phyloP scores from a whole-genome alignment of 2,113 vertebrate species.

The Ellobius talpinus region DNA sequence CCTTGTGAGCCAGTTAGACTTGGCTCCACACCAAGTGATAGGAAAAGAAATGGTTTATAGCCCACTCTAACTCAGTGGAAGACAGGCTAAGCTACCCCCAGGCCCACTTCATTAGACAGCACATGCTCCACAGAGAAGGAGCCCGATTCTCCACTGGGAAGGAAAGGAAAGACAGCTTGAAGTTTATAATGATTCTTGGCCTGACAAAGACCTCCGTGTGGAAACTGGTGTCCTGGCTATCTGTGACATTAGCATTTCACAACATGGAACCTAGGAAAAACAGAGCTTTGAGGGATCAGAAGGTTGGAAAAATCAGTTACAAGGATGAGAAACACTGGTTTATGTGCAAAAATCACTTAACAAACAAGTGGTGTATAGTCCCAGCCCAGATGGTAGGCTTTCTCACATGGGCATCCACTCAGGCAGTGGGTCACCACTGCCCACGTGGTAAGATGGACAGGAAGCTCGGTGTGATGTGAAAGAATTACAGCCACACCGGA shows the following conservation, averaged over 20 bases:
- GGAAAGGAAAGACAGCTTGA: neutral
- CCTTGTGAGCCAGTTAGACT: neutral
- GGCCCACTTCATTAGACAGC: neutral
- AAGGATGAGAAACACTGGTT: neutral
- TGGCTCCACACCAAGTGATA: neutral
- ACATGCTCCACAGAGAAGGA: neutral
- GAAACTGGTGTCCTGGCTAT: neutral
- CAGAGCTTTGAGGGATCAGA: neutral
- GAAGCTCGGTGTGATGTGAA: neutral
- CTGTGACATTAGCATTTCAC: neutral
- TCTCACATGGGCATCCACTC: neutral
- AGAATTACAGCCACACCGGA: rapidly evolving
- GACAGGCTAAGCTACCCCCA: neutral
- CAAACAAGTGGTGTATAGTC: neutral
- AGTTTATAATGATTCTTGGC: neutral
- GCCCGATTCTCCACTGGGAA: neutral
- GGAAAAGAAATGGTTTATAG: neutral
- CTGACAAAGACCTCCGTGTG: neutral
- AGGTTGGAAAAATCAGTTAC: neutral
- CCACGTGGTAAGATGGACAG: neutral
- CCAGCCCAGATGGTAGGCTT: neutral
- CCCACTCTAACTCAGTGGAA: neutral
- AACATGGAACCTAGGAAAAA: neutral
- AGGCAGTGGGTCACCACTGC: rapidly evolving
- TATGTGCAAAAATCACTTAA: neutral